phyloP scores from a whole-genome alignment of 2,113 vertebrate species.

The Microcebus jonahi region DNA sequence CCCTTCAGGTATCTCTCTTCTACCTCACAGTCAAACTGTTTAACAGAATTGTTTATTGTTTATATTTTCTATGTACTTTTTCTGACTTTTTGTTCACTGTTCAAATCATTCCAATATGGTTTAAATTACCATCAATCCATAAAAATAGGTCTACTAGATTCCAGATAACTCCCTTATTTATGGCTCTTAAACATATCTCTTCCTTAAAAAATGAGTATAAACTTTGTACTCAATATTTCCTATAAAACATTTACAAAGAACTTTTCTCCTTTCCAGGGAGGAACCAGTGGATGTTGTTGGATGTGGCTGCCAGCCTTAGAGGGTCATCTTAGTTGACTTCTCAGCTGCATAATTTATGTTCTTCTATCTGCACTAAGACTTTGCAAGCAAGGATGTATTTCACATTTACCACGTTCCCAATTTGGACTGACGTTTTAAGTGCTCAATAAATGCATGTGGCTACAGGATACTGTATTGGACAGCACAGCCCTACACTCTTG shows the following conservation, averaged over 20 bases:
- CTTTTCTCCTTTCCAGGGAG: neutral
- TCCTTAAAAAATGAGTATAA: neutral
- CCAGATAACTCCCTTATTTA: neutral
- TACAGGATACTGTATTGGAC: neutral
- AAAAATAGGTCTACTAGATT: neutral
- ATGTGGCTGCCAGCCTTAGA: neutral
- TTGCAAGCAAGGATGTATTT: neutral
- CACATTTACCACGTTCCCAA: neutral
- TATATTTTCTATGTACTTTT: neutral
- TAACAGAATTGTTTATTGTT: neutral
- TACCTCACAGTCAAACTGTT: neutral
- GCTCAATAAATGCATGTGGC: neutral
- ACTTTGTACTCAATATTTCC: neutral
- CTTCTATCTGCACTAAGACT: neutral
- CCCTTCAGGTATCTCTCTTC: neutral
- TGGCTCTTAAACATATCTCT: neutral
- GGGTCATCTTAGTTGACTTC: neutral
- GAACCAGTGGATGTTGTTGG: neutral
- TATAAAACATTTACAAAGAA: neutral
- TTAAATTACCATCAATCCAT: neutral
- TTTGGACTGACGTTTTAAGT: neutral
- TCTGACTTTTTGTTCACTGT: neutral
- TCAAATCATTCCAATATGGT: neutral
- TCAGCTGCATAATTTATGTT: neutral
- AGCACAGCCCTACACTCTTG: neutral